Conservation (phyloP, 2,797 vertebrate genomes). For the Capromys pilorides region DNA sequence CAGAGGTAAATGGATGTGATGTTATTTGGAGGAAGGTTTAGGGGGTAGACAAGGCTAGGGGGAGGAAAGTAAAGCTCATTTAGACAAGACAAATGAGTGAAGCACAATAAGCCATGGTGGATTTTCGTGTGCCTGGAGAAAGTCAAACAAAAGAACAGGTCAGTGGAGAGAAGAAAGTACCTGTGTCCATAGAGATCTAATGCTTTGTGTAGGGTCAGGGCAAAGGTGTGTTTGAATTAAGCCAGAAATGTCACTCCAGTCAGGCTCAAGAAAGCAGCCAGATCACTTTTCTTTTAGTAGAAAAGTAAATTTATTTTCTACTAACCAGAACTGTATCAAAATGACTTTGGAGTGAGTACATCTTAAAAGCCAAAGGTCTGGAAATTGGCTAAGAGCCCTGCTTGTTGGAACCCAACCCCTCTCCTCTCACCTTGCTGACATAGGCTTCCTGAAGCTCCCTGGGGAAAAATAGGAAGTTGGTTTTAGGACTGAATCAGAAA, state of each 20-base stretch:
- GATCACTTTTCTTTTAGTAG: not conserved
- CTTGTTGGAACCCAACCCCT: not conserved
- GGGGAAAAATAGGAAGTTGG: not conserved
- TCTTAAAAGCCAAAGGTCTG: slow-evolving; percentile 40
- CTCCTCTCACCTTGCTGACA: not conserved
- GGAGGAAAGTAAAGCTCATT: not conserved
- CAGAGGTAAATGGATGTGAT: not conserved
- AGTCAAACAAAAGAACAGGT: slow-evolving; percentile 70
- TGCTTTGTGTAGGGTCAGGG: slow-evolving; percentile 53
- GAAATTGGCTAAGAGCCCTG: not conserved
- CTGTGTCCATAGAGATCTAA: slow-evolving; percentile 55
- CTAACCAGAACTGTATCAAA: slow-evolving; percentile 48
- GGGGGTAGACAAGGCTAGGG: not conserved
- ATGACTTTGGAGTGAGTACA: slow-evolving; percentile 19
- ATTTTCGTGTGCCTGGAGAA: slow-evolving; percentile 63
- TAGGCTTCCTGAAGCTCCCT: not conserved
- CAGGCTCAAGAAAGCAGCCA: slow-evolving; percentile 64
- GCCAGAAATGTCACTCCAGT: slow-evolving; percentile 8
- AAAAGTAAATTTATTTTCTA: slow-evolving; percentile 60
- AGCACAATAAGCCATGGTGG: not conserved
- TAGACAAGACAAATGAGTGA: not conserved
- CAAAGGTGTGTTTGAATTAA: slow-evolving; percentile 68
- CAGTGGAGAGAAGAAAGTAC: slow-evolving; percentile 62
- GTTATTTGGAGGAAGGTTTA: slow-evolving; percentile 6
- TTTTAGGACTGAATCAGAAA: not conserved